These are phyloP conservation scores for Crocuta crocuta DNA, from an alignment of 2,113 vertebrate genomes.

Conservation along the genomic window DNA sequence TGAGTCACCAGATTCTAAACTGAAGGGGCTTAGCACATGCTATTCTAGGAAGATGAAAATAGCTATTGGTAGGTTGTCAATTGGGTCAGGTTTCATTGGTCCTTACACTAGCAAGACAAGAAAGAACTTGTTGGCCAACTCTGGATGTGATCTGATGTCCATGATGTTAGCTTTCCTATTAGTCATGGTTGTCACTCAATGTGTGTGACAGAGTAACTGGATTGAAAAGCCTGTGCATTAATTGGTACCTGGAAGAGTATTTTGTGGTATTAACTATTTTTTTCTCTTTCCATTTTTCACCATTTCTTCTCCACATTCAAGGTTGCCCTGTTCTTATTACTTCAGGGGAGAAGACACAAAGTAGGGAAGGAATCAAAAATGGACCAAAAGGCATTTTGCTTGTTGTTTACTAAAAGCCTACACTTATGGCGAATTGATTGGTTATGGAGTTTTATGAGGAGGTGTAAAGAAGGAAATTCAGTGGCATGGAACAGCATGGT, in stretches of 20 bases:
- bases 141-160: not conserved
- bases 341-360: not conserved
- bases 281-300: not conserved
- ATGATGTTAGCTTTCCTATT: not conserved
- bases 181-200: not conserved
- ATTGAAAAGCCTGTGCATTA: not conserved
- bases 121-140: not conserved
- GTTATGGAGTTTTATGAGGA: not conserved
- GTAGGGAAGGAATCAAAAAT: not conserved
- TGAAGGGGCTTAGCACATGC: not conserved
- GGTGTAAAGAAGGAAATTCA: not conserved
- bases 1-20: not conserved
- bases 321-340: not conserved
- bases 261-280: not conserved
- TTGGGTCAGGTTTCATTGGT: not conserved
- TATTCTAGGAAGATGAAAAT: not conserved
- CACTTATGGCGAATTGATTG: not conserved
- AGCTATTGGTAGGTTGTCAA: not conserved
- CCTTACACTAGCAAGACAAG: not conserved
- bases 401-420: not conserved
- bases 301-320: not conserved
- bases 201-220: not conserved
- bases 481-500: not conserved
- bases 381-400: not conserved
- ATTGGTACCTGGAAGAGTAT: not conserved